Evolutionary conservation across 1,140 invertebrate species (phyloP), one percentile per base, ranked within the genome.

Genomic region (Camponotus pennsylvanicus): DNA sequence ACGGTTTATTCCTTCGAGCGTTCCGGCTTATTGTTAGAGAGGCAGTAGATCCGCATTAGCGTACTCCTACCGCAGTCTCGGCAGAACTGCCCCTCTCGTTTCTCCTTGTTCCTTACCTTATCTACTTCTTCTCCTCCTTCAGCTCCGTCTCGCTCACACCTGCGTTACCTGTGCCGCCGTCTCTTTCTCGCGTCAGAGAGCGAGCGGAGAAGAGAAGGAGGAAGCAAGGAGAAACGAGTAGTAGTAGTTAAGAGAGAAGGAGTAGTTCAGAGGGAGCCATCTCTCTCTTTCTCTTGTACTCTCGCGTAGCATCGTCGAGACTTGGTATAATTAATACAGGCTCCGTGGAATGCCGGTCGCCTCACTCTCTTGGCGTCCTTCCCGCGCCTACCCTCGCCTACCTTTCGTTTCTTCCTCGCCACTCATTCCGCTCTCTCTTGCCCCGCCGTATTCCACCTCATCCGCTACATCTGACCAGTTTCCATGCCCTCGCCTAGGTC

Each of bases 261-360:
- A 78, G 82, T 66, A 77, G 57, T 78, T 52, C 34, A 40, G 61
- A 78, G 45, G 49, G 4, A 55, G 34, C 40, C 45, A 45, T 82
- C 27, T 61, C 40, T 84, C 73, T 84, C 73, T 37, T 37, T 57
- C 85, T 57, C 37, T 15, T 49, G n/a, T n/a, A 83, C 93, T 93
- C 91, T 93, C 91, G 84, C 87, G 85, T 71, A 90, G 90, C 90
- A 91, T 93, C 93, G 91, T 88, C 92, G 89, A 86, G 78, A 86
- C 89, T 92, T 90, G 91, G 93, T 94, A 95, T 95, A 95, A 95
- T 95, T 94, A 95, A 95, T 95, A 94, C 94, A 92, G 92, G 93
- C 93, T 91, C 92, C 93, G 90, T 93, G 94, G 94, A 95, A 95
- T 94, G 94, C 94, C 92, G 93, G 92, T 93, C 94, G 93, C 92